These are phyloP conservation scores for Manacus vitellinus DNA, from an alignment of 2,113 vertebrate genomes.

Conservation along the genomic window DNA sequence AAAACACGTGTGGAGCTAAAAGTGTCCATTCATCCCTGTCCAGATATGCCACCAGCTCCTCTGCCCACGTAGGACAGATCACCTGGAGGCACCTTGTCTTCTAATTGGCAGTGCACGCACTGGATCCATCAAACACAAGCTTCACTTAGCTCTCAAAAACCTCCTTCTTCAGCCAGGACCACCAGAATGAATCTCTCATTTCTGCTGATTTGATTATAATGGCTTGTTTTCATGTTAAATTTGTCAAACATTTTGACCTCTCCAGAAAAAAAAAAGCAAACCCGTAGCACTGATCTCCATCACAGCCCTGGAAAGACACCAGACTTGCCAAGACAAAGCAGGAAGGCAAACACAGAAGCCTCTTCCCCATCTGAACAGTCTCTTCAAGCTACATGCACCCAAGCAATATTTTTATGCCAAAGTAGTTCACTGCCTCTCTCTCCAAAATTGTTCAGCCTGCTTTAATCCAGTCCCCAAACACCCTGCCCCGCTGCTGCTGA, in stretches of 20 bases:
- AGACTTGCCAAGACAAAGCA: background rate
- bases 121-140: background rate
- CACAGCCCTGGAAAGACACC: background rate
- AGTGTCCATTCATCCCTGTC: background rate
- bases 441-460: background rate
- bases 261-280: background rate
- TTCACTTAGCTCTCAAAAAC: background rate
- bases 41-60: background rate
- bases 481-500: background rate
- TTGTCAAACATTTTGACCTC: background rate
- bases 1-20: background rate
- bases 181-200: background rate
- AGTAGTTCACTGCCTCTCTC: background rate
- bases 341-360: background rate
- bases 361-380: background rate
- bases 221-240: background rate
- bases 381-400: background rate
- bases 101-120: rapidly evolving
- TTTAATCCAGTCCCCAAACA: background rate
- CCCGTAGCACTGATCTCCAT: background rate
- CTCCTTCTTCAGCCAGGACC: background rate
- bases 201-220: background rate
- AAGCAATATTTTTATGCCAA: background rate
- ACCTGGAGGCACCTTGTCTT: background rate
- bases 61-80: background rate